Evolutionary conservation across 1,140 invertebrate species (phyloP), one percentile per base, ranked within the genome.

Genomic region (Listronotus bonariensis): DNA sequence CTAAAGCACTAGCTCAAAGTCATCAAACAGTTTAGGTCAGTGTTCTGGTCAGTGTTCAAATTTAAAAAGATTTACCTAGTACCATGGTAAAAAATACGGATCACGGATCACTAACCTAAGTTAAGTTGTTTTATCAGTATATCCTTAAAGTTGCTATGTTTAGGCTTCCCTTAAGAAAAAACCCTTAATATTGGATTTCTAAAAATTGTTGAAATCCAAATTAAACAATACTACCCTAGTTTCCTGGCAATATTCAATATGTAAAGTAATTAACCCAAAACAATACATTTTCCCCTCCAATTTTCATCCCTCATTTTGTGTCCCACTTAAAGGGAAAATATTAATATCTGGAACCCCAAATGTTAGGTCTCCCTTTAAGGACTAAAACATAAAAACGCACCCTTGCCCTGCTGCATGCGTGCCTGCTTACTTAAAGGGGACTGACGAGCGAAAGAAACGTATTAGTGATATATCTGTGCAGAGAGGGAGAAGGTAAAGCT

Each of bases 381-480:
- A 52, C 43, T 40, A 36, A 51, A 65, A 65, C 63, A 41, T 51
- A 65, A 65, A 65, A 65, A 65, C 54, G 54, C 63, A 59, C 63
- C 63, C 63, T 59, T 65, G 53, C 54, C 63, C 63, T 65, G 46
- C 63, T 65, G 63, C 63, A 65, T 65, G 63, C 63, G 56, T 65
- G 63, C 55, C 34, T 53, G 57, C 59, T 64, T 56, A 48, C 53
- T 58, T 58, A 65, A 65, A 65, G 48, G 48, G 63, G 40, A n/a
- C 49, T 52, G 49, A 52, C 49, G 49, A 56, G 15, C 36, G 14
- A 42, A 56, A 56, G 54, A 45, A 56, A 53, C 26, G 51, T 53
- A 53, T 53, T 53, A 53, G 51, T 41, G 51, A 53, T 53, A 53
- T 53, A 53, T 53, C 51, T 58, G 55, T 58, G 41, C 36, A 52